Evolutionary conservation across 2,888 invertebrate species (phyloP), one percentile per base, ranked within the genome.

Genomic region (Drosophila glabriapex): DNA sequence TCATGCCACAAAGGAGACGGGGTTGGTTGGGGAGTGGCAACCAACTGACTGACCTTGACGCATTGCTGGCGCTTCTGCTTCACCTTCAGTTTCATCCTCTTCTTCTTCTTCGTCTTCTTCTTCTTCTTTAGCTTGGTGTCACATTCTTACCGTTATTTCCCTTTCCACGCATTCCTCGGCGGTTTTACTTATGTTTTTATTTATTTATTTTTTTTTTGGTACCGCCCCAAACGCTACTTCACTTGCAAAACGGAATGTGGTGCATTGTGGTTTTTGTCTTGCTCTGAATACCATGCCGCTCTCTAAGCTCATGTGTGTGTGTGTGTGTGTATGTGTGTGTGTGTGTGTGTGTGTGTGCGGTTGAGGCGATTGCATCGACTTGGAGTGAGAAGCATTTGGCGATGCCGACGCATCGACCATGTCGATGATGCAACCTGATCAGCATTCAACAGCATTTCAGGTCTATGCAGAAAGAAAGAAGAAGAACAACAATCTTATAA

Each of bases 241-340:
- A 43, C 58, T 73, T 67, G 73, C 58, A 72, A 70, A 72, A 54
- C 63, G 31, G 37, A 52, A 35, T 62, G 75, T 59, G 49, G 56
- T 64, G 66, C 65, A 65, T 74, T 84, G 82, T 68, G 72, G 70
- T 68, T 62, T 46, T 46, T 74, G 91, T 90, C 87, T 90, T 91
- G 92, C 91, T 91, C 91, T 91, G 91, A 89, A 92, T 92, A 92
- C 78, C 80, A 77, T 74, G 68, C 60, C 55, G 67, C 53, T 59
- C 70, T 66, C 56, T 46, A 52, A 37, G 41, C 25, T 14, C 28
- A 25, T 22, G 29, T 29, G n/a, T 37, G n/a, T 43, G 41, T 22
- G 29, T 37, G 29, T 43, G 39, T 61, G n/a, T 68, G 37, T 41
- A 10, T n/a, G n/a, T n/a, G n/a, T n/a, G n/a, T n/a, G n/a, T n/a